These are phyloP conservation scores for Harpegnathos saltator DNA, from an alignment of 1,140 invertebrate species.

Conservation along the genomic window DNA sequence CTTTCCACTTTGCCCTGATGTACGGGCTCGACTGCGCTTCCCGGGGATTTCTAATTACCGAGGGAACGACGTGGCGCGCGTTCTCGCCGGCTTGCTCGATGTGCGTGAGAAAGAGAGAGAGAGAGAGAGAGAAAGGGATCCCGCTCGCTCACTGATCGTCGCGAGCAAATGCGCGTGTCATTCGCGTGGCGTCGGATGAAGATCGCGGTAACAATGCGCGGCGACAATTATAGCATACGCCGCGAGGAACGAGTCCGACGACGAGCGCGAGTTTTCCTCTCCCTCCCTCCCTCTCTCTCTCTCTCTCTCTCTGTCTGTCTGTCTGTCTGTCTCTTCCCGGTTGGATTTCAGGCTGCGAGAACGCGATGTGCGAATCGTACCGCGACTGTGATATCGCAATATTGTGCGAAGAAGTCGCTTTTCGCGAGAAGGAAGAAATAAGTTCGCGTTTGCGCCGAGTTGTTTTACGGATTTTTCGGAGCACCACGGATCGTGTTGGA, in stretches of 20 bases:
- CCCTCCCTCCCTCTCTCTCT: no score
- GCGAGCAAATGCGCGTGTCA: slow-evolving; percentile 72
- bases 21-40: slow-evolving; percentile 67
- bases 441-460: slow-evolving; percentile 23
- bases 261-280: background rate
- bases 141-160: slow-evolving; percentile 77
- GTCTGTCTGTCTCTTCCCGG: no score
- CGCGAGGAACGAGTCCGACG: background rate
- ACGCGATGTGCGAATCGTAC: slow-evolving; percentile 14
- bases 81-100: slow-evolving; percentile 30
- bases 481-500: slow-evolving; percentile 2
- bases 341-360: background rate
- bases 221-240: slow-evolving; percentile 35
- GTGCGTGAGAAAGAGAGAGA: slow-evolving; percentile 23
- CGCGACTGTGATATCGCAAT: slow-evolving; percentile 12
- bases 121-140: no score
- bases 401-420: slow-evolving; percentile 16
- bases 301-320: no score
- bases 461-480: slow-evolving; percentile 15
- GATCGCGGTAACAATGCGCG: slow-evolving; percentile 8
- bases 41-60: slow-evolving; percentile 70
- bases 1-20: slow-evolving; percentile 81
- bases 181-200: slow-evolving; percentile 13
- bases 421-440: slow-evolving; percentile 19
- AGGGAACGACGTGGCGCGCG: slow-evolving; percentile 15